phyloP scores from a whole-genome alignment of 2,113 vertebrate species.

The Sturnus vulgaris region DNA sequence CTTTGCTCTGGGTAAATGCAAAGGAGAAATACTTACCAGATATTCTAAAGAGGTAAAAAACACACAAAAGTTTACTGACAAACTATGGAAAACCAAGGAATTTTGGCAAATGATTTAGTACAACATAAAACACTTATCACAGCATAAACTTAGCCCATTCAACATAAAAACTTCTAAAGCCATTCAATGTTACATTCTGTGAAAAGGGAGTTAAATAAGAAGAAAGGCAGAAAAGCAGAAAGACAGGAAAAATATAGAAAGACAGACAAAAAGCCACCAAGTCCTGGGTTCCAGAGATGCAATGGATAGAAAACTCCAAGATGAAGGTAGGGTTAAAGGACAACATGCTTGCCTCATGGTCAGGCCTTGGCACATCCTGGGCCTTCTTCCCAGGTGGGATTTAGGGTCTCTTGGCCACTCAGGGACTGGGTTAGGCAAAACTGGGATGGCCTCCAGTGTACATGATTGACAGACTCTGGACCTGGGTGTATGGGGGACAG shows the following conservation, averaged over 20 bases:
- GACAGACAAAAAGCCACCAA: background rate
- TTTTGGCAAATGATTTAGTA: background rate
- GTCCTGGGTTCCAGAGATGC: fast-evolving
- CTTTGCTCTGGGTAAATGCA: background rate
- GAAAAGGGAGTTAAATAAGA: background rate
- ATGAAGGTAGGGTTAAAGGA: background rate
- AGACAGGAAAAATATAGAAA: background rate
- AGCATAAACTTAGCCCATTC: background rate
- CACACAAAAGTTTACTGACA: background rate
- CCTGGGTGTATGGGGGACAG: fast-evolving
- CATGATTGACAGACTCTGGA: background rate
- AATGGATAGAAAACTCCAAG: background rate
- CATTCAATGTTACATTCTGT: background rate
- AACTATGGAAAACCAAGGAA: background rate
- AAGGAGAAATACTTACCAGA: background rate
- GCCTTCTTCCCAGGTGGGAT: background rate
- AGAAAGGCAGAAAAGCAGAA: background rate
- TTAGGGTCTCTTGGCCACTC: fast-evolving
- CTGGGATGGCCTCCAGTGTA: background rate
- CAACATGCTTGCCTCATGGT: background rate
- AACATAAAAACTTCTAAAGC: background rate
- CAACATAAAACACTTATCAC: background rate
- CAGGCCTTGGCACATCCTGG: background rate
- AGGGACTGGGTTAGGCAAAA: background rate
- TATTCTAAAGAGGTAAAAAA: background rate